These are phyloP conservation scores for Leptodactylus fuscus DNA, from an alignment of 2,113 vertebrate species.

Conservation along the genomic window DNA sequence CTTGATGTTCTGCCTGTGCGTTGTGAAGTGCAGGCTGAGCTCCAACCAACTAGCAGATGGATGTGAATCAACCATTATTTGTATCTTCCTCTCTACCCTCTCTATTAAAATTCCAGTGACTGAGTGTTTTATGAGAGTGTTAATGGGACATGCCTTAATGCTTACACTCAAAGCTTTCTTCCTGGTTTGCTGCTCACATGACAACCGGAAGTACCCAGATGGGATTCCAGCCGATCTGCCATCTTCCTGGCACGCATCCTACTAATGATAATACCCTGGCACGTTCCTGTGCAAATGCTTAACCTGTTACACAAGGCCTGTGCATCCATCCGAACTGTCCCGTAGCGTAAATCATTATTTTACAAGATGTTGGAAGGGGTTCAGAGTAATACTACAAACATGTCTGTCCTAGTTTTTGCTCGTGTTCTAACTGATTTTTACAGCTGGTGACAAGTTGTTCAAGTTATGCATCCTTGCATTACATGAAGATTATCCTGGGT, in stretches of 20 bases:
- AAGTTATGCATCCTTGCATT: background rate
- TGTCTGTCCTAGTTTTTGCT: slow-evolving; percentile 45
- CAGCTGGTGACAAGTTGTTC: slow-evolving; percentile 28
- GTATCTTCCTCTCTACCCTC: slow-evolving; percentile 43
- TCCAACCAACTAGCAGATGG: slow-evolving; percentile 17
- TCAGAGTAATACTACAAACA: slow-evolving; percentile 20
- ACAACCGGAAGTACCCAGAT: slow-evolving; percentile 4
- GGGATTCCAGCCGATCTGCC: slow-evolving; percentile 12
- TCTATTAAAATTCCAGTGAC: slow-evolving; percentile 56
- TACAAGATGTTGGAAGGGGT: slow-evolving; percentile 6
- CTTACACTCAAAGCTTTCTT: slow-evolving; percentile 35
- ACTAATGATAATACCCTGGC: slow-evolving; percentile 12
- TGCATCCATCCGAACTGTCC: background rate
- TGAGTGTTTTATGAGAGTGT: slow-evolving; percentile 48
- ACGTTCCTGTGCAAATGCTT: slow-evolving; percentile 6
- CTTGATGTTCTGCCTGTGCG: slow-evolving; percentile 1
- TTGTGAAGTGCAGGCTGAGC: slow-evolving; percentile 6
- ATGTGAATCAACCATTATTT: slow-evolving; percentile 52
- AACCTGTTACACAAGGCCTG: background rate
- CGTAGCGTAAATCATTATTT: slow-evolving; percentile 20
- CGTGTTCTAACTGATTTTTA: slow-evolving; percentile 35
- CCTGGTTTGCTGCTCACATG: slow-evolving; percentile 20
- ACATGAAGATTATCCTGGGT: slow-evolving; percentile 16
- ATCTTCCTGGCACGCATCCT: slow-evolving; percentile 8
- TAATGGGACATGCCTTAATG: slow-evolving; percentile 56